Evolutionary conservation across 2,797 vertebrate genomes (phyloP).

Genomic region (Chanos chanos): DNA sequence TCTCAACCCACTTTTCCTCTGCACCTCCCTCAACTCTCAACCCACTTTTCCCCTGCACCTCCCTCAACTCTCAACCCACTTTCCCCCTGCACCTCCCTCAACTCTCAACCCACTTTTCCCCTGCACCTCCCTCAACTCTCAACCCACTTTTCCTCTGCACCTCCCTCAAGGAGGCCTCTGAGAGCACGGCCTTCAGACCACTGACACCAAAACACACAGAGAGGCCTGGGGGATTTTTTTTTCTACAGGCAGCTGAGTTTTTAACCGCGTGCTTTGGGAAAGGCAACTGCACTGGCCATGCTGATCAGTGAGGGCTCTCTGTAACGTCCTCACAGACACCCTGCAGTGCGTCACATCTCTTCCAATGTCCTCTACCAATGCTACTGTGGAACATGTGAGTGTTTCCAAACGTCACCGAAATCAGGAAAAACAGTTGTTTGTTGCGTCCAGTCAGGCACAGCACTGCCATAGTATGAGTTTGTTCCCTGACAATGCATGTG

Average conservation of each 20-base stretch:
- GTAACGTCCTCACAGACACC: background rate
- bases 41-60: no score
- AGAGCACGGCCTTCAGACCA: constrained; percentile 17
- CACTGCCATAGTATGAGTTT: no score
- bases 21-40: background rate
- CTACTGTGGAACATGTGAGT: no score
- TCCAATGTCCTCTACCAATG: no score
- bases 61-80: constrained; percentile 3
- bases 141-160: background rate
- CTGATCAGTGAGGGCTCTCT: no score
- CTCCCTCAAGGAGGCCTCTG: constrained; percentile 7
- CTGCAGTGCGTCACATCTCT: background rate
- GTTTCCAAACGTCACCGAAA: no score
- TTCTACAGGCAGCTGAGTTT: no score
- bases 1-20: constrained; percentile 2
- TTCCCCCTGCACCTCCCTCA: background rate
- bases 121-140: constrained; percentile 4
- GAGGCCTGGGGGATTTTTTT: background rate
- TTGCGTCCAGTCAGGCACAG: no score
- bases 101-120: constrained; percentile 6
- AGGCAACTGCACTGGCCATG: no score
- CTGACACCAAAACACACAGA: background rate
- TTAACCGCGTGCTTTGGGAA: no score
- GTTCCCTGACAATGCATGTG: background rate
- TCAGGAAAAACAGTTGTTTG: no score